Base-by-base conservation (phyloP, 2,113 vertebrate genomes). In the Tachysurus vachellii region DNA sequence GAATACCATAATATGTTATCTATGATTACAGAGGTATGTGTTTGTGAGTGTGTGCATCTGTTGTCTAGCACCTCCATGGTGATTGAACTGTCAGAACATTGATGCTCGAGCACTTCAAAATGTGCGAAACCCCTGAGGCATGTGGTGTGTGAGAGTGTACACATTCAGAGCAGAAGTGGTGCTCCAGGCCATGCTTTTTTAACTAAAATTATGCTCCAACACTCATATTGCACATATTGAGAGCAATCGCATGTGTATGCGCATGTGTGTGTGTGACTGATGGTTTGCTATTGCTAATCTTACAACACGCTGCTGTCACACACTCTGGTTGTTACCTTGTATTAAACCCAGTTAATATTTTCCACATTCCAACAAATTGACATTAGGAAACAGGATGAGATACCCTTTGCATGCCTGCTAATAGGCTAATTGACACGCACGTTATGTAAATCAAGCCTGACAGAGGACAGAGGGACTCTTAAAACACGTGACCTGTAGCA, bases 301-400 rank as follows among this genome's bases (percentile, higher is more conserved):
- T 73, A 84, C 53, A 53, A n/a, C 31, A 44, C 54, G 17, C 53
- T 28, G 13, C 61, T 82, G 80, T 82, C 23, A 62, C 57, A 62
- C 36, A 62, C 57, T 66, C 70, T 5, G 28, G 56, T 50, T 56
- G 9, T 75, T 61, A 47, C 70, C 5, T 62, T 47, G 23, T 31
- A 85, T 77, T 62, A 85, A 85, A 47, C 14, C 19, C 81, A 28
- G 81, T 66, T 83, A 83, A 66, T 83, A 83, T 66, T 83, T 64
- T 83, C 81, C 81, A 66, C 81, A 83, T 83, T 83, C 44, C 44
- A 66, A 53, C 26, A 83, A 83, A 66, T 64, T 83, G 81, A 13
- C 42, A 66, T 83, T 83, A 66, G 44, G 42, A 82, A 64, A 47
- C 80, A 83, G 42, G 61, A 64, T 62, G 42, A 36, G 36, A 66